Percentiles rank a stretch among this genome's conserved stretches.
These are phyloP conservation scores for Petrolisthes cinctipes DNA, from an alignment of 2,888 invertebrate species.

Conservation along the genomic window DNA sequence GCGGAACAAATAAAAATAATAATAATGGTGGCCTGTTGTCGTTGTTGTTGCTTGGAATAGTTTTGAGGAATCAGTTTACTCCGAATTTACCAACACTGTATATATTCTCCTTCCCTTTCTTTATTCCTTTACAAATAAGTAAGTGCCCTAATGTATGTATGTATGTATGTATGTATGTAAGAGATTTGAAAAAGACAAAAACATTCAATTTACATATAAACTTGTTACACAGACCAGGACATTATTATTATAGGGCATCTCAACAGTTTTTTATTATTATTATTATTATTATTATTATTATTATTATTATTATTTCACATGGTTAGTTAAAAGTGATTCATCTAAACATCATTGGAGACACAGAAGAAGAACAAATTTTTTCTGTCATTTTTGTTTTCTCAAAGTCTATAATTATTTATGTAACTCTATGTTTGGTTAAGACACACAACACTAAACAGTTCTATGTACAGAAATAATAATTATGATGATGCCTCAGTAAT, in stretches of 20 bases:
- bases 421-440: constrained; percentile 17
- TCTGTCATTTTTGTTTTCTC: no score
- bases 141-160: no score
- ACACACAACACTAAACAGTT: constrained; percentile 54
- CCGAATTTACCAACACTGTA: no score
- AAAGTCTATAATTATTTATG: neutral
- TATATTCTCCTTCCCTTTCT: no score
- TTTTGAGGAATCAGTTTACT: no score
- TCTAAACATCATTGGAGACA: constrained; percentile 37
- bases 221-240: constrained; percentile 44
- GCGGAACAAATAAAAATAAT: no score
- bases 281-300: no score
- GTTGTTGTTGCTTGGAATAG: no score
- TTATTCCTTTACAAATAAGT: no score
- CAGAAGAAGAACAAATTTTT: no score
- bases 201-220: constrained; percentile 50
- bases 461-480: constrained; percentile 44
- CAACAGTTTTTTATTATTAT: neutral
- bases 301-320: neutral
- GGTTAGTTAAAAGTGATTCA: constrained; percentile 29
- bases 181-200: constrained; percentile 40
- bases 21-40: no score
- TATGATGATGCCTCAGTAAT: constrained; percentile 17
- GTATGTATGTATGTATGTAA: neutral
- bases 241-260: neutral